These are phyloP conservation scores for Ichneumon xanthorius DNA, from an alignment of 2,888 invertebrate genomes.

Conservation along the genomic window DNA sequence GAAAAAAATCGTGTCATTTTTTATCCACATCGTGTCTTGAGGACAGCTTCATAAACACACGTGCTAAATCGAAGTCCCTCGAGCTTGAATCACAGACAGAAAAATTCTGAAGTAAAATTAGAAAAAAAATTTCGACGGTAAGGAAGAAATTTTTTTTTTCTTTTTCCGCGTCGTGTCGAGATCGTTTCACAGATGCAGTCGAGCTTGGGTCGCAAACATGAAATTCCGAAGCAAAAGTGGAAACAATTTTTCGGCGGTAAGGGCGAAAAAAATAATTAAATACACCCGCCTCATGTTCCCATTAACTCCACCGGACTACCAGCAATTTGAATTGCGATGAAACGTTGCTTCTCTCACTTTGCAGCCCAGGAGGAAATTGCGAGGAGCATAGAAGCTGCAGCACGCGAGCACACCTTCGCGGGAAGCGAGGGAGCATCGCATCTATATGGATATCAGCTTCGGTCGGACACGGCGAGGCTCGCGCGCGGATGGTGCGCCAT, in stretches of 20 bases:
- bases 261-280: not conserved
- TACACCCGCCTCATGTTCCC: constrained; percentile 58
- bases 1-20: constrained; percentile 19
- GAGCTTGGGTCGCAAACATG: not conserved
- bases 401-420: constrained; percentile 73
- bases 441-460: constrained; percentile 76
- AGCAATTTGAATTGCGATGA: constrained; percentile 78
- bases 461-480: constrained; percentile 17
- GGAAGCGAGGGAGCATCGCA: constrained; percentile 57
- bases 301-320: constrained; percentile 72
- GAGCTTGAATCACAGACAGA: no score
- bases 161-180: no score
- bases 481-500: not conserved
- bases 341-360: constrained; percentile 66
- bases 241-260: not conserved
- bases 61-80: no score
- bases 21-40: constrained; percentile 3
- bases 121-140: no score
- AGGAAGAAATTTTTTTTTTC: no score
- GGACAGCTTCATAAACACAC: no score
- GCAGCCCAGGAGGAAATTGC: constrained; percentile 3
- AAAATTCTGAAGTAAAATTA: no score
- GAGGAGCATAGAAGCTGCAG: constrained; percentile 36
- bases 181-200: no score
- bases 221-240: not conserved